Evolutionary conservation across 2,113 vertebrate species (phyloP).

Genomic region (Cygnus buccinator): DNA sequence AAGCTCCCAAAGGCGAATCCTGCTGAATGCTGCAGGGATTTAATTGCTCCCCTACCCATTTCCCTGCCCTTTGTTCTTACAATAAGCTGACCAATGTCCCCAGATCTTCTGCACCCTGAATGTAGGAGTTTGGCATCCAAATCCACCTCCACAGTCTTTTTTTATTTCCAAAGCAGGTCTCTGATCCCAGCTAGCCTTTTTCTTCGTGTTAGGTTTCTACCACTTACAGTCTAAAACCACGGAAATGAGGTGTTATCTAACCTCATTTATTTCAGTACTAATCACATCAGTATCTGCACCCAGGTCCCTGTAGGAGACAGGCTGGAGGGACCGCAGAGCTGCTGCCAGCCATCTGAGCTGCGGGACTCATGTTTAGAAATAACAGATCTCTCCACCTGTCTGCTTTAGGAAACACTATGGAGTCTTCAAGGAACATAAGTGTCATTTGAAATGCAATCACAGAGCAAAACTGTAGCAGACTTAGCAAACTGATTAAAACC

Average conservation of each 20-base stretch:
- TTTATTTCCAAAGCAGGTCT: background rate
- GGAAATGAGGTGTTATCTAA: background rate
- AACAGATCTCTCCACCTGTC: background rate
- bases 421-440: background rate
- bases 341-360: background rate
- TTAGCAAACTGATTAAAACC: background rate
- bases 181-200: background rate
- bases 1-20: background rate
- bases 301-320: background rate
- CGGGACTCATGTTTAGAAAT: background rate
- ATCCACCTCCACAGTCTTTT: background rate
- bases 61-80: background rate
- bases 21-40: background rate
- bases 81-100: background rate
- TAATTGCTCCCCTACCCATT: background rate
- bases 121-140: background rate
- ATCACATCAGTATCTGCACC: background rate
- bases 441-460: slow-evolving; percentile 5
- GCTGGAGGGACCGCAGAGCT: background rate
- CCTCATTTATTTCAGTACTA: background rate
- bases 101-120: background rate
- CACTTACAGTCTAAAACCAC: background rate
- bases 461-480: background rate
- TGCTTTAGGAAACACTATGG: background rate
- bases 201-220: background rate